These are phyloP conservation scores for Haliaeetus leucogaster DNA, from an alignment of 2,113 vertebrate species.

Conservation along the genomic window DNA sequence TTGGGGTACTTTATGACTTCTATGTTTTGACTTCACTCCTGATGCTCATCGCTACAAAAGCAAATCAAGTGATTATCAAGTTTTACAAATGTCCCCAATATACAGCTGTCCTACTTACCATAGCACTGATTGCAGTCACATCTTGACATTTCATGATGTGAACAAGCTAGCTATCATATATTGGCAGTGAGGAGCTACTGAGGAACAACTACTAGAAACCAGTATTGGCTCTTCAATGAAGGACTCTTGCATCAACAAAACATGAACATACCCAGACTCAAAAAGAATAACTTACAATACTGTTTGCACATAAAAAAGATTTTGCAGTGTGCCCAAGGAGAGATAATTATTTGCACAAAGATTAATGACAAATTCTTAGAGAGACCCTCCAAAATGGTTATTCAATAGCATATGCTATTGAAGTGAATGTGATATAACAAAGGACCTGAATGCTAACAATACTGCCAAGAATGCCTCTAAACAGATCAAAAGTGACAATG, in stretches of 20 bases:
- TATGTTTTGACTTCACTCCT: background rate
- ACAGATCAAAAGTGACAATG: constrained; percentile 24
- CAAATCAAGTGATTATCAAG: background rate
- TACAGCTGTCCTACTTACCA: background rate
- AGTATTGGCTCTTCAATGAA: background rate
- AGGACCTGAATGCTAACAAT: background rate
- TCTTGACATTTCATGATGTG: background rate
- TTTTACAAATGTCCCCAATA: background rate
- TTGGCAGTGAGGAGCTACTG: background rate
- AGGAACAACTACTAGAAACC: background rate
- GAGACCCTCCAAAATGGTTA: background rate
- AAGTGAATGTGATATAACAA: background rate
- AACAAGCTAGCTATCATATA: background rate
- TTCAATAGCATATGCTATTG: background rate
- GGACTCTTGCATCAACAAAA: background rate
- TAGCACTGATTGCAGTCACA: background rate
- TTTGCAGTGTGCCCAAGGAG: background rate
- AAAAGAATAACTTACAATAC: background rate
- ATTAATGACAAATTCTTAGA: background rate
- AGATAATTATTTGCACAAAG: background rate
- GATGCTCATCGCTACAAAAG: background rate
- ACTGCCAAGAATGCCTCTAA: background rate
- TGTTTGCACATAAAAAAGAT: background rate
- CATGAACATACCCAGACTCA: background rate
- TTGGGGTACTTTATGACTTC: background rate